Evolutionary conservation across 1,140 invertebrate genomes (phyloP).

Genomic region (Eurosta solidaginis): DNA sequence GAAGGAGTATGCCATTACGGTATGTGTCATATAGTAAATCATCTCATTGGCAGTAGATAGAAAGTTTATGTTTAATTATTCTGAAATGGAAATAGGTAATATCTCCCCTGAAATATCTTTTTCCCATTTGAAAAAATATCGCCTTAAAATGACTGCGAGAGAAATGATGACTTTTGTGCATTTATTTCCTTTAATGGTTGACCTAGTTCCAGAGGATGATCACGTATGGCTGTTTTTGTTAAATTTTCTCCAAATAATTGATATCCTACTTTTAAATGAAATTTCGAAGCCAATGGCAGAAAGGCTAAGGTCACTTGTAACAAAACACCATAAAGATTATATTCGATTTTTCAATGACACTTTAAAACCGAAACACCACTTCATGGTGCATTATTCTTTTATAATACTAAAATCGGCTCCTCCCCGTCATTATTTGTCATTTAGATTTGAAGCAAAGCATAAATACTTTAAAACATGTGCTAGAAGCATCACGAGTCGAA

Average conservation of each 20-base stretch:
- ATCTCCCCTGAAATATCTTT: not conserved
- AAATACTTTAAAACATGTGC: too few relatives aligned
- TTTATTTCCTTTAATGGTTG: not conserved
- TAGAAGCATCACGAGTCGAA: too few relatives aligned
- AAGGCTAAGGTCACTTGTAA: not conserved
- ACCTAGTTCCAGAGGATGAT: not conserved
- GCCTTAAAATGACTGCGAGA: not conserved
- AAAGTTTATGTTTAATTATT: not conserved
- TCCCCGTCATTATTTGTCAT: too few relatives aligned
- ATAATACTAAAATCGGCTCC: not conserved
- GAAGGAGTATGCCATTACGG: too few relatives aligned
- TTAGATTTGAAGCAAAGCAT: too few relatives aligned
- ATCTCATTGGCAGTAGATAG: too few relatives aligned
- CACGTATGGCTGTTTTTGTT: not conserved
- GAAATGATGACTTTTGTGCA: slow-evolving; percentile 5
- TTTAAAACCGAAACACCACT: not conserved
- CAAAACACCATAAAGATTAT: not conserved
- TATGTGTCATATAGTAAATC: too few relatives aligned
- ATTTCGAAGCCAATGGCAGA: not conserved
- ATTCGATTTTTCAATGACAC: not conserved
- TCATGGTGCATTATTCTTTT: not conserved
- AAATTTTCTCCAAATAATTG: too few relatives aligned
- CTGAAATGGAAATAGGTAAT: not conserved
- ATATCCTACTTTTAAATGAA: not conserved
- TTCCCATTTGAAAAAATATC: not conserved